Evolutionary conservation across 2,797 vertebrate species (phyloP).

Genomic region (Apogon talboti): DNA sequence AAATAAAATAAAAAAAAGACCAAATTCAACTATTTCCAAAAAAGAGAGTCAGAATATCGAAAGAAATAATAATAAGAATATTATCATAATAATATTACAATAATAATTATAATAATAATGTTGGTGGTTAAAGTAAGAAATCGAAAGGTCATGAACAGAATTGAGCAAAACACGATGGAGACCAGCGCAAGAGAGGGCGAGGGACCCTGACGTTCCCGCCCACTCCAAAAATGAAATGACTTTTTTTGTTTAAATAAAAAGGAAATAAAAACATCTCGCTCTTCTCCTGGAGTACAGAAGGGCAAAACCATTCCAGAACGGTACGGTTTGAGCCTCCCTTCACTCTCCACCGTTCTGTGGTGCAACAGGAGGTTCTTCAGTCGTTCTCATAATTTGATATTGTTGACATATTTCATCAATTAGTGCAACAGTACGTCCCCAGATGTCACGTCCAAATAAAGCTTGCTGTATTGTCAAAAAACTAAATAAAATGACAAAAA

Average conservation of each 20-base stretch:
- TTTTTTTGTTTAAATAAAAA: constrained; percentile 33
- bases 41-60: constrained; percentile 52
- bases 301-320: constrained; percentile 17
- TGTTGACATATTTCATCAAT: constrained; percentile 67
- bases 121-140: constrained; percentile 42
- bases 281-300: constrained; percentile 42
- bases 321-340: constrained; percentile 5
- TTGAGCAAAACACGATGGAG: constrained; percentile 81
- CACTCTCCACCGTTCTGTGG: constrained; percentile 47
- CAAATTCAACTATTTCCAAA: constrained; percentile 54
- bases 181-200: constrained; percentile 81
- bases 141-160: constrained; percentile 76
- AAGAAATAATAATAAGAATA: constrained; percentile 29
- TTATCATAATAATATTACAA: too few species aligned
- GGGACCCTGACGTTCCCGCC: constrained; percentile 66
- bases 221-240: constrained; percentile 70
- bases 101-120: constrained; percentile 4
- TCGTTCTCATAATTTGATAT: constrained; percentile 64
- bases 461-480: constrained; percentile 86
- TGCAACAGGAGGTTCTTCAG: constrained; percentile 69
- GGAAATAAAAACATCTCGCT: constrained; percentile 52
- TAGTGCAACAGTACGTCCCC: constrained; percentile 84
- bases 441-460: constrained; percentile 87
- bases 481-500: constrained; percentile 51
- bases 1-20: constrained; percentile 44